Percentiles rank a stretch among this genome's conserved stretches.
These are phyloP conservation scores for Callithrix jacchus DNA, from an alignment of 2,113 vertebrate species.

Conservation along the genomic window DNA sequence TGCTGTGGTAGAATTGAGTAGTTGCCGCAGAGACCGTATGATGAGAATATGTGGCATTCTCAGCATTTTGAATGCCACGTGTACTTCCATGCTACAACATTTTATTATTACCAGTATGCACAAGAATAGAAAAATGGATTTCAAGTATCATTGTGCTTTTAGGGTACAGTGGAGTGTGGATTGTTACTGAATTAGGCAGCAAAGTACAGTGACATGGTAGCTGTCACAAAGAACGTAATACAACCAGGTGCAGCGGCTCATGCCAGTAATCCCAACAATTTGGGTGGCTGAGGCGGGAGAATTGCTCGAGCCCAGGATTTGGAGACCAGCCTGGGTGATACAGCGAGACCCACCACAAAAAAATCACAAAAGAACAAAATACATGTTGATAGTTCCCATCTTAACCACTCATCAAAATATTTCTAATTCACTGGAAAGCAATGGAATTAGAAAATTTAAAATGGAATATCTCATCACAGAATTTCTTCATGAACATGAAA, in stretches of 20 bases:
- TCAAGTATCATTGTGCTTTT: neutral
- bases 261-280: too few species aligned
- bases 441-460: neutral
- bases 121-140: neutral
- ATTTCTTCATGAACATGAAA: neutral
- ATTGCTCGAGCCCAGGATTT: too few species aligned
- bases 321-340: too few species aligned
- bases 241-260: too few species aligned
- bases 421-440: neutral
- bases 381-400: neutral
- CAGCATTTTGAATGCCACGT: fast-evolving
- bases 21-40: neutral
- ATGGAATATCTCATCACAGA: neutral
- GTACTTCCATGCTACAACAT: neutral
- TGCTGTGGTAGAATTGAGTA: fast-evolving
- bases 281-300: too few species aligned
- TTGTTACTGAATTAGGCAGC: neutral
- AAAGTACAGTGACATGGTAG: neutral
- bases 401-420: neutral
- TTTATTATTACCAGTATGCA: neutral
- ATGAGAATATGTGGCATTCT: neutral
- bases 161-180: neutral
- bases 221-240: neutral
- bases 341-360: too few species aligned
- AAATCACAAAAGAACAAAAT: too few species aligned